phyloP scores from a whole-genome alignment of 2,113 vertebrate genomes.

The Oxyruncus cristatus region DNA sequence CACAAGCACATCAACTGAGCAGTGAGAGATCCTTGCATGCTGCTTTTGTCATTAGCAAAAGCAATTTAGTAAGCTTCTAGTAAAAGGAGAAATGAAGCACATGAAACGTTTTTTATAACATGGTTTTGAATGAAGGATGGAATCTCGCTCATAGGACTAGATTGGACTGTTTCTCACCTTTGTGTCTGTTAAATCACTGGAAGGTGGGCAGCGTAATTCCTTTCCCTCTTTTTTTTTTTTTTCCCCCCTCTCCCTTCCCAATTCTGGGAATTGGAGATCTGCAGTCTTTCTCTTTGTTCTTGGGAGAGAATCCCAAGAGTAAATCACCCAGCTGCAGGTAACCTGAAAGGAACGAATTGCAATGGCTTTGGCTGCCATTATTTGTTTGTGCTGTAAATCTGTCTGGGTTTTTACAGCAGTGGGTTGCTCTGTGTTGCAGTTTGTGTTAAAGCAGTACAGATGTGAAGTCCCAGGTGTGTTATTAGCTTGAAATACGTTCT shows the following conservation, averaged over 20 bases:
- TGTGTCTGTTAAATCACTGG: not conserved
- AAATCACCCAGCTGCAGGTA: not conserved
- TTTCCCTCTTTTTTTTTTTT: not conserved
- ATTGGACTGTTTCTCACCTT: not conserved
- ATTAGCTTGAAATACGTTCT: constrained; percentile 3
- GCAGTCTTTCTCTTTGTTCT: not conserved
- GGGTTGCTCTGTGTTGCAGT: not conserved
- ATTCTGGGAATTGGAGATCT: not conserved
- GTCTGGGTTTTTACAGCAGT: not conserved
- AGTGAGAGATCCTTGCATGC: not conserved
- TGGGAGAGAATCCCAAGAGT: not conserved
- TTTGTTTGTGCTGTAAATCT: not conserved
- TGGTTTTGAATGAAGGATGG: not conserved
- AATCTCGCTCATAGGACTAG: not conserved
- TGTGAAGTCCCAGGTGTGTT: not conserved
- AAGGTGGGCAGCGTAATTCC: not conserved
- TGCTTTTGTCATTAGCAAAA: not conserved
- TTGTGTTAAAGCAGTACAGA: not conserved
- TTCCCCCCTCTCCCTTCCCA: not conserved
- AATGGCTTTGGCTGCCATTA: not conserved
- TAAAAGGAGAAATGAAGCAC: not conserved
- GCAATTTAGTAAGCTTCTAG: not conserved
- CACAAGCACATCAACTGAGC: not conserved
- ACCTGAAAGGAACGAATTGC: not conserved
- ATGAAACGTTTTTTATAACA: not conserved